phyloP scores from a whole-genome alignment of 2,888 invertebrate genomes.

The Melanostoma mellinum region DNA sequence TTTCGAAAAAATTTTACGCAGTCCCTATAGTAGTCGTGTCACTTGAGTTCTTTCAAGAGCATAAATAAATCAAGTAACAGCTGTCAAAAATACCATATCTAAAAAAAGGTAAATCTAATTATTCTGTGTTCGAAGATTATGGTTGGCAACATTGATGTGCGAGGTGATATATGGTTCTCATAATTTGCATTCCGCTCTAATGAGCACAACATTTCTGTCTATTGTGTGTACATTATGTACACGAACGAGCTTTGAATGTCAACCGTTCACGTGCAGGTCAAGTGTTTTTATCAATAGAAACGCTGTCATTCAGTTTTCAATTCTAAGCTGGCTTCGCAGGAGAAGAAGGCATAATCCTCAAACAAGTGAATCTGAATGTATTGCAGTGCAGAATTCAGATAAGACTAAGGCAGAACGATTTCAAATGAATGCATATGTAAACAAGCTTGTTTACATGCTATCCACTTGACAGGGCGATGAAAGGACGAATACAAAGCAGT shows the following conservation, averaged over 20 bases:
- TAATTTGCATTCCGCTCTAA: conserved; percentile 68
- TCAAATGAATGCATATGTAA: conserved; percentile 42
- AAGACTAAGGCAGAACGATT: background rate
- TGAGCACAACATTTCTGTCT: conserved; percentile 53
- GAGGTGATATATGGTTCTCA: conserved; percentile 44
- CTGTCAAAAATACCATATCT: no score
- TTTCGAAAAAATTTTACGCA: no score
- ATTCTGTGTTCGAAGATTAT: background rate
- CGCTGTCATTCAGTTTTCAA: conserved; percentile 32
- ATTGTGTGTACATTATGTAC: conserved; percentile 37
- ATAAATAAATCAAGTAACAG: no score
- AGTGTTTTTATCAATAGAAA: conserved; percentile 51
- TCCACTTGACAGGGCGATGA: conserved; percentile 26
- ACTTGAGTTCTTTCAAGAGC: no score
- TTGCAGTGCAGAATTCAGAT: conserved; percentile 27
- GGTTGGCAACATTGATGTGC: conserved; percentile 20
- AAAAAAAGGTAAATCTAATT: no score
- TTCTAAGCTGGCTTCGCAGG: conserved; percentile 8
- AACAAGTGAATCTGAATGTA: conserved; percentile 45
- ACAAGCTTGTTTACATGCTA: conserved; percentile 48
- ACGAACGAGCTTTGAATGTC: conserved; percentile 56
- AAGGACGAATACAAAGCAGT: conserved; percentile 42
- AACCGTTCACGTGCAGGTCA: conserved; percentile 54
- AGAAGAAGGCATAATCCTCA: conserved; percentile 21
- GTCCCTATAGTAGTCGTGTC: no score